Evolutionary conservation across 2,888 invertebrate species (phyloP), one percentile per base, ranked within the genome.

Genomic region (Gerosis bhagava): DNA sequence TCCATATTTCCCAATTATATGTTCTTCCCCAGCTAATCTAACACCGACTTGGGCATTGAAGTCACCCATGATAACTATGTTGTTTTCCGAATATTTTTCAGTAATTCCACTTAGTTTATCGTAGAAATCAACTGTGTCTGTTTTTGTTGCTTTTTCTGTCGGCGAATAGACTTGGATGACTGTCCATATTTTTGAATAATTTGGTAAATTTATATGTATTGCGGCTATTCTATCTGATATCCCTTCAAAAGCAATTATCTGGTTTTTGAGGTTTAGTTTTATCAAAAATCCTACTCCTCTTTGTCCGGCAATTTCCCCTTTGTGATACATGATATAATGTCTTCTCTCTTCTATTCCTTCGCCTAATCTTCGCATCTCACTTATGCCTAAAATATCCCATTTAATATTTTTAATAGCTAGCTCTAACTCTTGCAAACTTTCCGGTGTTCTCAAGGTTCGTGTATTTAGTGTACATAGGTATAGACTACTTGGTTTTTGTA

Each of bases 21-120:
- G 26, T 31, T 56, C 53, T 28, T 59, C 54, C 11, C 42, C 54
- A 8, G 13, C 19, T 29, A 21, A 11, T 49, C 22, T 35, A 10
- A 3, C 15, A 0, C 54, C 54, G 2, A 50, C 31, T 42, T 50
- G 45, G n/a, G 53, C 52, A 40, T 52, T 52, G 13, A 57, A 57
- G 21, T 57, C 53, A 10, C 53, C 56, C 51, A 54, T 49, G 10
- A 57, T 7, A 15, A 53, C 46, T 3, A 48, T 11, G 8, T 48
- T 44, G 7, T 44, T 40, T 13, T 40, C n/a, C n/a, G n/a, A n/a
- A 28, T 28, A 28, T 13, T 6, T 13, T 28, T 28, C 28, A 4
- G 13, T 28, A 7, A 13, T 1, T 28, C 8, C 28, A n/a, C n/a
- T n/a, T n/a, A n/a, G n/a, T 19, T 19, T n/a, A n/a, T n/a, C n/a